Base-by-base conservation (phyloP, 2,888 invertebrate species). In the Sphecodes monilicornis region DNA sequence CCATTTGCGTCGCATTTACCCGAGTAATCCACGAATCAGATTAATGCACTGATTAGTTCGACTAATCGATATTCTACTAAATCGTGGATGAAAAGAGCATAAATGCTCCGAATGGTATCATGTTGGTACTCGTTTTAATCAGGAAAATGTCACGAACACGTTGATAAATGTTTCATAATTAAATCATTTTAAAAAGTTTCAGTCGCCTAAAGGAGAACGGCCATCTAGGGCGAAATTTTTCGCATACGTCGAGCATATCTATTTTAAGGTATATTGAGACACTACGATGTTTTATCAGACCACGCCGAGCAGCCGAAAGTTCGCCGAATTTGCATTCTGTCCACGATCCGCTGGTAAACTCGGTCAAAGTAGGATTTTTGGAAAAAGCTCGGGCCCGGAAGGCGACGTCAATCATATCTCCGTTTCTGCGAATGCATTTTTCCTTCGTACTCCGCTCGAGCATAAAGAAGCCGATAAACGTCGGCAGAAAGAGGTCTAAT, bases 401-500 rank as follows among this genome's bases (percentile, higher is more conserved):
- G 13, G 32, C 32, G 32, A 36, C 66, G 66, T 68, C 66, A 68
- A 68, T 68, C 66, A 36, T 68, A 68, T 68, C 66, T 68, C 39
- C 2, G 69, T 39, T 50, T 18, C 39, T 16, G n/a, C 6, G 22
- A 36, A 16, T 60, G 39, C 64, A 41, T 29, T 73, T 18, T 50
- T 46, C 16, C 6, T n/a, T n/a, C 13, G 36, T 16, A n/a, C 50
- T 77, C 46, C 76, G 73, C 36, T 68, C n/a, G 72, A 41, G 41
- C 60, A 57, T 39, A 29, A 10, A 22, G 41, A 16, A 60, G 60
- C 70, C 80, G 80, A 85, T 82, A 80, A 82, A 69, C 70, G 73
- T 87, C 82, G 72, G 3, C 22, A 54, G 32, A 16, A 22, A 39
- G 39, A 26, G 50, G 72, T 29, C 70, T 82, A 80, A 87, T 85